Conservation (phyloP, 2,113 vertebrate genomes). For the Syrmaticus mikado region DNA sequence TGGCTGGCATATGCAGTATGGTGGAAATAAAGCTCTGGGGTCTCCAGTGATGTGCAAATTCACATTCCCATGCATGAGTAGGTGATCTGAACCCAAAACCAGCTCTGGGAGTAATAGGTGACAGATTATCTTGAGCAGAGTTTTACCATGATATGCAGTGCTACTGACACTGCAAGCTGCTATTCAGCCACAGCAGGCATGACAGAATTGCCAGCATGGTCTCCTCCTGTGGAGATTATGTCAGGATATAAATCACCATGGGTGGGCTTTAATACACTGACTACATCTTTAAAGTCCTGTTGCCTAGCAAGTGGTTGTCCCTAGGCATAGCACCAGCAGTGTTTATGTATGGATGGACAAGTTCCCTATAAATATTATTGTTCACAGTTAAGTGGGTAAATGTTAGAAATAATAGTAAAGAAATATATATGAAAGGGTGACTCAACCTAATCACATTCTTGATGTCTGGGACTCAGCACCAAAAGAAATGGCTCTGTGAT, state of each 20-base stretch:
- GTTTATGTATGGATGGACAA: background rate
- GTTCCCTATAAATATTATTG: constrained; percentile 18
- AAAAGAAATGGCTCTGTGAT: background rate
- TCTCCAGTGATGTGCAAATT: background rate
- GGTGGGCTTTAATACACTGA: background rate
- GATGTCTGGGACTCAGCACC: background rate
- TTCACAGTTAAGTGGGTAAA: background rate
- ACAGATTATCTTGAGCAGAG: background rate
- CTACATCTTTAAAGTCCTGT: background rate
- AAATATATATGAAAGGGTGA: background rate
- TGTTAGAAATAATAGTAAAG: constrained; percentile 8
- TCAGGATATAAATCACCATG: background rate
- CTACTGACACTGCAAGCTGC: background rate
- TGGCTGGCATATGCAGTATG: background rate
- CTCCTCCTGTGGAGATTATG: background rate
- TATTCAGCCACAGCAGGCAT: background rate
- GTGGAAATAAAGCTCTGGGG: background rate
- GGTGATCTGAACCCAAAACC: background rate
- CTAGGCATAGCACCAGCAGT: background rate
- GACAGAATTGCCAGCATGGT: background rate
- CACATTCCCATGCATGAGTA: background rate
- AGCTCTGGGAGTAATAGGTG: background rate
- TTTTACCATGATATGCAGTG: background rate
- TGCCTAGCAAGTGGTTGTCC: background rate
- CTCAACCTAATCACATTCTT: background rate